Percentiles rank a stretch among this genome's conserved stretches.
Evolutionary conservation across 2,888 invertebrate genomes (phyloP).

Genomic region (Xestobium rufovillosum): DNA sequence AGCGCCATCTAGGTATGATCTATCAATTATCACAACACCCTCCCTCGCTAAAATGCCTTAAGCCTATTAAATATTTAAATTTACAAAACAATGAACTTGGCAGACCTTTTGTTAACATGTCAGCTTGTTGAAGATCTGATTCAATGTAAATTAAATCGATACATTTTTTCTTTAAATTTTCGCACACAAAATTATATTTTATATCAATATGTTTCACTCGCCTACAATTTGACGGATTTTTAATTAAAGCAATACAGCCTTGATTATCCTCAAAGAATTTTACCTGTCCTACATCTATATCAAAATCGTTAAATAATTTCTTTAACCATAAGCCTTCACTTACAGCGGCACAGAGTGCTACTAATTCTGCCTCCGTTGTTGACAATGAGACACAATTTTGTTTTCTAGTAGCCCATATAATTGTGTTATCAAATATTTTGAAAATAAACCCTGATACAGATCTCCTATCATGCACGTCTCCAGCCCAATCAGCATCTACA

Average conservation of each 20-base stretch:
- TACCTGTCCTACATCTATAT: no score
- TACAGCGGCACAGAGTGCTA: not conserved
- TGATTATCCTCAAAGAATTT: constrained; percentile 6
- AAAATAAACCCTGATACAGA: constrained; percentile 12
- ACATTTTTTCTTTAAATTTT: constrained; percentile 6
- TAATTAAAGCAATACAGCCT: constrained; percentile 1
- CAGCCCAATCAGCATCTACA: constrained; percentile 18
- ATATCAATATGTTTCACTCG: constrained; percentile 6
- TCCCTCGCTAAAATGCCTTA: constrained; percentile 12
- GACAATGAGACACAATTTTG: constrained; percentile 13
- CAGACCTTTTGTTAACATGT: constrained; percentile 11
- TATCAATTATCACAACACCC: not conserved
- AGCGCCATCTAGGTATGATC: no score
- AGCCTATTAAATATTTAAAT: constrained; percentile 9
- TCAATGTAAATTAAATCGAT: constrained; percentile 8
- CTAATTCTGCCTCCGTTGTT: constrained; percentile 12
- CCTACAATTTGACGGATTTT: constrained; percentile 3
- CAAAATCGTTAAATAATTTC: no score
- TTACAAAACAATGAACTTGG: constrained; percentile 1
- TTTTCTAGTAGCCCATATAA: constrained; percentile 13
- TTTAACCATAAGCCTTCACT: not conserved
- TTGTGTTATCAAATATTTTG: constrained; percentile 12
- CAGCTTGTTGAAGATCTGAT: constrained; percentile 8
- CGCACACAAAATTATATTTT: constrained; percentile 3
- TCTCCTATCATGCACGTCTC: constrained; percentile 16